Percentiles rank a stretch among this genome's conserved stretches.
Evolutionary conservation across 2,797 vertebrate genomes (phyloP).

Genomic region (Amniataba percoides): DNA sequence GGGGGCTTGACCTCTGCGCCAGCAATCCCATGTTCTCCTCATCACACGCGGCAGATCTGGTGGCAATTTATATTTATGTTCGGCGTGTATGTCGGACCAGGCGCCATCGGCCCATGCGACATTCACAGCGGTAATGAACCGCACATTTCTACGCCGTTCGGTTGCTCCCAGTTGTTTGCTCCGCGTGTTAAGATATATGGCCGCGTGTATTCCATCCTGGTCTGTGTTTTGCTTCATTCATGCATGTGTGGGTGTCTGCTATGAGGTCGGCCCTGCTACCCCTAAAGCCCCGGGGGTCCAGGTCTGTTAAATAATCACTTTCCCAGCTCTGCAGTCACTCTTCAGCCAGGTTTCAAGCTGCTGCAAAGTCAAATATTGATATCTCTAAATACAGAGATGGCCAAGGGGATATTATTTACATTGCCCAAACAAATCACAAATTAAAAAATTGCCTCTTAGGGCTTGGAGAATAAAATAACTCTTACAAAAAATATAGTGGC

Average conservation of each 20-base stretch:
- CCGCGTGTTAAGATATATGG: constrained; percentile 41
- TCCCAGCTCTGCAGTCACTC: constrained; percentile 35
- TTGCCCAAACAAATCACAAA: not conserved
- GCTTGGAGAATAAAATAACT: not conserved
- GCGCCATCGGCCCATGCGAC: constrained; percentile 15
- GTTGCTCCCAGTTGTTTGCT: constrained; percentile 34
- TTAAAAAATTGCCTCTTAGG: not conserved
- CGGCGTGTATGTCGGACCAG: constrained; percentile 4
- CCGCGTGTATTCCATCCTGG: constrained; percentile 21
- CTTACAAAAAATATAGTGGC: not conserved
- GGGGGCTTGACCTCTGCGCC: constrained; percentile 50
- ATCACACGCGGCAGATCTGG: constrained; percentile 37
- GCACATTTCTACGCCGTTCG: constrained; percentile 34
- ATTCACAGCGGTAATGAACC: constrained; percentile 14
- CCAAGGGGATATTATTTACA: not conserved
- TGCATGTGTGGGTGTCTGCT: constrained; percentile 63
- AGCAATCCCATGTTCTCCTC: constrained; percentile 15
- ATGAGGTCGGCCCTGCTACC: constrained; percentile 42
- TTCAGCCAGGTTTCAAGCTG: constrained; percentile 3
- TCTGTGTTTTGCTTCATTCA: constrained; percentile 58
- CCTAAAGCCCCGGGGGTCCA: constrained; percentile 34
- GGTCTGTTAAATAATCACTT: constrained; percentile 62
- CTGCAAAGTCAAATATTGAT: not conserved
- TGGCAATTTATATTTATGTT: constrained; percentile 35
- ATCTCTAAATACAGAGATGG: not conserved